These are phyloP conservation scores for Aix galericulata DNA, from an alignment of 2,113 vertebrate genomes.

Conservation along the genomic window DNA sequence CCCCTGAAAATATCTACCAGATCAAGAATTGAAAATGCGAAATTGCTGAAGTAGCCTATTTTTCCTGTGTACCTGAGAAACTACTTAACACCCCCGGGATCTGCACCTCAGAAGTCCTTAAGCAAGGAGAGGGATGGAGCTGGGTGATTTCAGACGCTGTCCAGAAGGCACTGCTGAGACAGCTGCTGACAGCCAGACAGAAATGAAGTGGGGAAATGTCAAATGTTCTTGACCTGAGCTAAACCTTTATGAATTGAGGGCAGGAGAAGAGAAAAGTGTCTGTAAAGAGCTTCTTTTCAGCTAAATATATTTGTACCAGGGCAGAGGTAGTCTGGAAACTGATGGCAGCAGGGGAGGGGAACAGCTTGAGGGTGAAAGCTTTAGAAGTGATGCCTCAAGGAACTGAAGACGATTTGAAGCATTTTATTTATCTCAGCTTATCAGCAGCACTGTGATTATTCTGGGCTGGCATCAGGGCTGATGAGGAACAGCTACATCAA, in stretches of 20 bases:
- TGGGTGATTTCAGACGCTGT: not conserved
- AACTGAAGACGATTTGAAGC: not conserved
- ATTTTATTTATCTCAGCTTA: not conserved
- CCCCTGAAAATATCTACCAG: not conserved
- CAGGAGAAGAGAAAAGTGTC: not conserved
- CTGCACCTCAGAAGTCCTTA: not conserved
- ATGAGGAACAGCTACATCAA: not conserved
- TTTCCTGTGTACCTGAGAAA: not conserved
- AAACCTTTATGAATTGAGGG: slow-evolving; percentile 38
- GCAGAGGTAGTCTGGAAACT: not conserved
- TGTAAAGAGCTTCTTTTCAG: slow-evolving; percentile 4
- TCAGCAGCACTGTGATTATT: not conserved
- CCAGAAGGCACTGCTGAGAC: not conserved
- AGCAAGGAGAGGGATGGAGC: not conserved
- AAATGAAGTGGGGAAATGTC: slow-evolving; percentile 36
- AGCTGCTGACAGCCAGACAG: slow-evolving; percentile 14
- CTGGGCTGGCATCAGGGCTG: not conserved
- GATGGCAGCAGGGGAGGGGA: not conserved
- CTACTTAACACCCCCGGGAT: not conserved
- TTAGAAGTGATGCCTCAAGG: not conserved
- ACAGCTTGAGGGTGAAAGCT: not conserved
- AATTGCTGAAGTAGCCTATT: not conserved
- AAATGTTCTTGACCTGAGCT: slow-evolving; percentile 43
- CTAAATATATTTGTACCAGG: not conserved
- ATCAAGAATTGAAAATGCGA: not conserved